Conservation (phyloP, 1,140 invertebrate genomes). For the Pseudomyrmex gracilis region DNA sequence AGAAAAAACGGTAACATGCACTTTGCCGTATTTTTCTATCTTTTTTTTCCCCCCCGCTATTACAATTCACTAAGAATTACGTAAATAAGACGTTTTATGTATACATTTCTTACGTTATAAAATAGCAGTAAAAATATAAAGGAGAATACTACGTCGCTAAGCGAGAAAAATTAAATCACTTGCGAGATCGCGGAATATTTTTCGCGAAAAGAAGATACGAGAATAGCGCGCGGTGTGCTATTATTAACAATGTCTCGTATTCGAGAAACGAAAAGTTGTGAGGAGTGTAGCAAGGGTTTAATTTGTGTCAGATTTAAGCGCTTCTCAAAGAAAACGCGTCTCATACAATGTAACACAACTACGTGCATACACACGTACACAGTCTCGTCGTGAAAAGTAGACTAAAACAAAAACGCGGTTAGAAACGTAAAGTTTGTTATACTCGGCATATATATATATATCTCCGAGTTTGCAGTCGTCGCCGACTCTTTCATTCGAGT, state of each 20-base stretch:
- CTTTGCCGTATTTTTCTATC: background rate
- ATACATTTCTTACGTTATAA: background rate
- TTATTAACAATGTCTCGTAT: slow-evolving; percentile 22
- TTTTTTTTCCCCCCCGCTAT: background rate
- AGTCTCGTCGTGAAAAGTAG: background rate
- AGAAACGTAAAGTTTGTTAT: background rate
- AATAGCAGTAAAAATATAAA: background rate
- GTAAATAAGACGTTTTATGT: background rate
- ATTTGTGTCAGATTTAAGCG: slow-evolving; percentile 6
- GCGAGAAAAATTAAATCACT: slow-evolving; percentile 7
- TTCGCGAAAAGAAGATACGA: background rate
- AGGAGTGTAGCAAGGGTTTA: slow-evolving; percentile 15
- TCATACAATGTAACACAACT: background rate
- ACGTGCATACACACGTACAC: background rate
- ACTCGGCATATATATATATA: no score
- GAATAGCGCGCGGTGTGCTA: background rate
- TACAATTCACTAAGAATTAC: background rate
- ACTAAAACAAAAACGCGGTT: slow-evolving; percentile 14
- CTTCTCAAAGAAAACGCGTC: slow-evolving; percentile 24
- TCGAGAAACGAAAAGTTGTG: background rate
- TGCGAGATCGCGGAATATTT: background rate
- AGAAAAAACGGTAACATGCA: background rate
- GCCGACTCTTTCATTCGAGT: slow-evolving; percentile 10
- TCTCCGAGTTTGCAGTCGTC: background rate
- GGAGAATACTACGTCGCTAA: background rate